A percentile compares a stretch with the other conserved stretches of the same genome.
These are phyloP conservation scores for Mesocentrotus franciscanus DNA, from an alignment of 53 echinoderm and acorn worm species.

Conservation along the genomic window DNA sequence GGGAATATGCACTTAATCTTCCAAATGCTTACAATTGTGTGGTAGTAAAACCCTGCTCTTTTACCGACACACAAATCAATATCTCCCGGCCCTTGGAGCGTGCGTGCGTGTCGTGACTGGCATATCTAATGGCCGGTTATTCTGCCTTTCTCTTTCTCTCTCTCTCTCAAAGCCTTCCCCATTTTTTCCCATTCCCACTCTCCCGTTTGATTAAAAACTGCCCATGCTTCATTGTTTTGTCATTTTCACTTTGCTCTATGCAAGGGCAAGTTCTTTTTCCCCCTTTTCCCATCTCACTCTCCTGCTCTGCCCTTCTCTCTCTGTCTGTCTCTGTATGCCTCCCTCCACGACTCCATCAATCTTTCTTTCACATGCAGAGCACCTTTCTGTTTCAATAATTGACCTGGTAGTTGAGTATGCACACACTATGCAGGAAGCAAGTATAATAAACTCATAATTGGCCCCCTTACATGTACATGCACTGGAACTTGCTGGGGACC, in stretches of 20 bases:
- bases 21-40: constrained; percentile 18
- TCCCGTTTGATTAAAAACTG: not conserved
- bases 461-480: not conserved
- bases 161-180: not conserved
- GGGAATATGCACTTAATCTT: constrained; percentile 16
- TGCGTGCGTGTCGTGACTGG: constrained; percentile 60
- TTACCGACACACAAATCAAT: constrained; percentile 53
- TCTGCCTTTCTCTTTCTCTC: constrained; percentile 32
- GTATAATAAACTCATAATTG: constrained; percentile 44
- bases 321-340: not conserved
- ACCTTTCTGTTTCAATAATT: constrained; percentile 52
- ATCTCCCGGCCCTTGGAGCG: constrained; percentile 38
- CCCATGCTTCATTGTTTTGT: constrained; percentile 16
- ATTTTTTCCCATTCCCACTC: not conserved
- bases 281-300: not conserved
- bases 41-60: not conserved
- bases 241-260: not conserved
- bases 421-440: constrained; percentile 25
- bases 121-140: constrained; percentile 56
- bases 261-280: not conserved
- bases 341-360: constrained; percentile 6
- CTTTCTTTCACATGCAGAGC: constrained; percentile 4
- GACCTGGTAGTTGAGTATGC: constrained; percentile 22
- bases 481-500: not conserved
- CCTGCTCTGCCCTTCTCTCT: not conserved